Conservation (phyloP, 2,113 vertebrate species). For the Mola mola region DNA sequence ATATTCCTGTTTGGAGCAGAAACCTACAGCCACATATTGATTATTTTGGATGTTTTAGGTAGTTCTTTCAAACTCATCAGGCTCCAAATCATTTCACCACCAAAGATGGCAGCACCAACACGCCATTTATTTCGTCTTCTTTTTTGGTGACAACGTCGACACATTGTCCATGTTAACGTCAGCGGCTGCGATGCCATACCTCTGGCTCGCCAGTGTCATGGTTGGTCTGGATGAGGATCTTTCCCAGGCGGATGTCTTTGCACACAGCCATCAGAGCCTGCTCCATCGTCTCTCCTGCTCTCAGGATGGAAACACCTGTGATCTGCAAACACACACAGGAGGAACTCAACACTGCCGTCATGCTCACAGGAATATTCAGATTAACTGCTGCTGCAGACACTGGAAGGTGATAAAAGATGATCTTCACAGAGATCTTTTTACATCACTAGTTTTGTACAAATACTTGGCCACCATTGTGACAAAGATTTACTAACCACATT, state of each 20-base stretch:
- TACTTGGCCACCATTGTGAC: too few relatives aligned
- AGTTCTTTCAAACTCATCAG: too few relatives aligned
- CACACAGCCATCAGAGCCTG: constrained; percentile 90
- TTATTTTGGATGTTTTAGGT: too few relatives aligned
- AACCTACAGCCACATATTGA: too few relatives aligned
- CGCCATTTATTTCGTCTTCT: too few relatives aligned
- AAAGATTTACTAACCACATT: too few relatives aligned
- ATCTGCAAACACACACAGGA: constrained; percentile 75
- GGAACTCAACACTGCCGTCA: background rate
- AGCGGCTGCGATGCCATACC: constrained; percentile 25
- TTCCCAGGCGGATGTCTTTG: constrained; percentile 91
- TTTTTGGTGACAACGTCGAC: too few relatives aligned
- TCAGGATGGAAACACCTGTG: constrained; percentile 89
- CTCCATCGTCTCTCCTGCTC: constrained; percentile 93
- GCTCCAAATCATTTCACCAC: too few relatives aligned
- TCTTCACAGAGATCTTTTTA: background rate
- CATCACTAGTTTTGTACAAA: too few relatives aligned
- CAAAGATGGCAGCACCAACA: too few relatives aligned
- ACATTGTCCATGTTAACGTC: background rate
- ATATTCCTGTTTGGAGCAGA: too few relatives aligned
- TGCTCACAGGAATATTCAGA: too few relatives aligned
- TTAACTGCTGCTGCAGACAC: background rate
- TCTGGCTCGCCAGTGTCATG: constrained; percentile 88
- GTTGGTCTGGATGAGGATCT: constrained; percentile 95
- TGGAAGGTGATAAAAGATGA: background rate